Conservation (phyloP, 2,113 vertebrate species). For the Scomber japonicus region DNA sequence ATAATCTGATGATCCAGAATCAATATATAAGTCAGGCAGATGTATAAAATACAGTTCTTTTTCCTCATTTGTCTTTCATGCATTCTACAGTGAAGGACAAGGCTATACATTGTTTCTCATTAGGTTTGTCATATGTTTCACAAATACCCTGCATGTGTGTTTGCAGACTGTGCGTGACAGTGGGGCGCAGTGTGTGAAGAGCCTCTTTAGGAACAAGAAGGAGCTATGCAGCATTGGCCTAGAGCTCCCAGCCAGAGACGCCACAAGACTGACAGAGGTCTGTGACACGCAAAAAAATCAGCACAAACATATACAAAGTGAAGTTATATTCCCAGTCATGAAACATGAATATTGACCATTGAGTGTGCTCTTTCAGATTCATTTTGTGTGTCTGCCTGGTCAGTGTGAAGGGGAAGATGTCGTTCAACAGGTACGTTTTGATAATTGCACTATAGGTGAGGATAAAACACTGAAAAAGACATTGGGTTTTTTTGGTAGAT, state of each 20-base stretch:
- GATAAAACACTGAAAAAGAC: background rate
- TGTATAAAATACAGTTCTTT: background rate
- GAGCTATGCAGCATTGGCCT: conserved; percentile 89
- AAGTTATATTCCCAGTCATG: background rate
- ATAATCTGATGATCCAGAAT: background rate
- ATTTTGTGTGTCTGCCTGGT: conserved; percentile 90
- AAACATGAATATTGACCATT: background rate
- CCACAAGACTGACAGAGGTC: conserved; percentile 89
- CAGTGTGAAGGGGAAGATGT: conserved; percentile 85
- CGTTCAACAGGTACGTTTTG: conserved; percentile 86
- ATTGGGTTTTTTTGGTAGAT: background rate
- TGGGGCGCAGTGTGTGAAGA: conserved; percentile 88
- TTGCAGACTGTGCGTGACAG: conserved; percentile 89
- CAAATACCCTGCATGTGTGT: conserved; percentile 21
- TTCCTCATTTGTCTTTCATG: background rate
- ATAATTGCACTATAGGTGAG: background rate
- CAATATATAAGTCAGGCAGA: background rate
- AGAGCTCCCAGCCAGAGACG: conserved; percentile 84
- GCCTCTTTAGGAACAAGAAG: conserved; percentile 91
- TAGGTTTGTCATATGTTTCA: background rate
- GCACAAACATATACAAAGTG: background rate
- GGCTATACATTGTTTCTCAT: background rate
- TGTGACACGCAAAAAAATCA: conserved; percentile 51
- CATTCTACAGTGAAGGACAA: background rate
- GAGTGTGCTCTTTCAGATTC: conserved; percentile 84